Evolutionary conservation across 2,888 invertebrate genomes (phyloP).

Genomic region (Caenorhabditis auriculariae): DNA sequence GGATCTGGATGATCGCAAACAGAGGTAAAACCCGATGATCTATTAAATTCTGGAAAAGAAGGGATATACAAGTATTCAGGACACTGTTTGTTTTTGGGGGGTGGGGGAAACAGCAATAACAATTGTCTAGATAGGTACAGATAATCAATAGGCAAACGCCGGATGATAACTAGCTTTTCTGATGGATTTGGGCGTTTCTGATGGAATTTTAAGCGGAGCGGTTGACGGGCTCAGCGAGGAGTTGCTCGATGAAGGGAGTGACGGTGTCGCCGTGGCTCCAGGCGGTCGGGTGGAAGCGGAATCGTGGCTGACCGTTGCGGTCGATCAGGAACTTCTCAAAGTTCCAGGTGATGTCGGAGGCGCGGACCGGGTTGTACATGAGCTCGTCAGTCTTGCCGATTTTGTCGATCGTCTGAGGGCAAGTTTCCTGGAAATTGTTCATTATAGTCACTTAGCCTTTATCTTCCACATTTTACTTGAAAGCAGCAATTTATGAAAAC

Average conservation of each 20-base stretch:
- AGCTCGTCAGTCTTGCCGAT: constrained; percentile 61
- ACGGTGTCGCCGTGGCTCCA: constrained; percentile 62
- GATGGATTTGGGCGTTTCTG: neutral
- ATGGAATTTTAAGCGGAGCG: neutral
- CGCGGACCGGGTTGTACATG: constrained; percentile 61
- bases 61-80: too few relatives aligned
- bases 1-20: too few relatives aligned
- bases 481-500: too few relatives aligned
- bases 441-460: too few relatives aligned
- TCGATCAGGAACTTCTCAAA: constrained; percentile 63
- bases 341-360: constrained; percentile 62
- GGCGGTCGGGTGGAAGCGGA: constrained; percentile 63
- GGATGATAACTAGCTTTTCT: too few relatives aligned
- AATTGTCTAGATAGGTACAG: too few relatives aligned
- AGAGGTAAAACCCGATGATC: too few relatives aligned
- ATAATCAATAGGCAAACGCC: too few relatives aligned
- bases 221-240: constrained; percentile 42
- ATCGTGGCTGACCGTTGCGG: constrained; percentile 60
- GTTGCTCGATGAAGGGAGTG: constrained; percentile 52
- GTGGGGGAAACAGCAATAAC: too few relatives aligned
- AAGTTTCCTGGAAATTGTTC: constrained; percentile 55
- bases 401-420: constrained; percentile 61
- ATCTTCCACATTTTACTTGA: too few relatives aligned
- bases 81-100: too few relatives aligned
- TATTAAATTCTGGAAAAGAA: too few relatives aligned